A percentile compares a stretch with the other conserved stretches of the same genome.
Conservation (phyloP, 2,888 invertebrate species). For the Serrognathus titanus region DNA sequence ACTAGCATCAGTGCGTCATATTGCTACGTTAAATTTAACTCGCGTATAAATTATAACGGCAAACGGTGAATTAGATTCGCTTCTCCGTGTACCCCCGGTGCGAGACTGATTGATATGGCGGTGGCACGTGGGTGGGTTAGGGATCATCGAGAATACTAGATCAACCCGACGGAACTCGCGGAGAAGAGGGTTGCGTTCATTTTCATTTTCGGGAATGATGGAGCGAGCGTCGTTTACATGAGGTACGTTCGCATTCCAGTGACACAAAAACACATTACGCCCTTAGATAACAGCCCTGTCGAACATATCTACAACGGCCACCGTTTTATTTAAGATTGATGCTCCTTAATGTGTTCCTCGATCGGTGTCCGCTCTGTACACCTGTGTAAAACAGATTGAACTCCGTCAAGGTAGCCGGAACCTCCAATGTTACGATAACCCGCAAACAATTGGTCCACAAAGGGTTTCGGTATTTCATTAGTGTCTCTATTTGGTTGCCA, state of each 20-base stretch:
- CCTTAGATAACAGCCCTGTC: constrained; percentile 20
- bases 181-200: constrained; percentile 17
- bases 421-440: constrained; percentile 11
- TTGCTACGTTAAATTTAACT: neutral
- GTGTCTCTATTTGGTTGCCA: constrained; percentile 27
- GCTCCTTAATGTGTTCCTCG: constrained; percentile 14
- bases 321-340: constrained; percentile 21
- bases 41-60: neutral
- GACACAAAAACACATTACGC: constrained; percentile 22
- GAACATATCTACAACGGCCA: constrained; percentile 21
- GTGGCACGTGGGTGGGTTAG: constrained; percentile 6
- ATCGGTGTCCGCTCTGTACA: constrained; percentile 3
- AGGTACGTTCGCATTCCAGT: constrained; percentile 20
- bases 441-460: constrained; percentile 8
- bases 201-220: constrained; percentile 22
- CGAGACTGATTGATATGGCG: constrained; percentile 22
- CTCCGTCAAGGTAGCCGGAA: constrained; percentile 4
- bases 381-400: constrained; percentile 4
- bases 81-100: constrained; percentile 15
- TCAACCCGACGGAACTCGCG: neutral
- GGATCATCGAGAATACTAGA: neutral
- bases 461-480: constrained; percentile 14
- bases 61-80: constrained; percentile 1
- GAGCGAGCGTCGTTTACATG: constrained; percentile 21
- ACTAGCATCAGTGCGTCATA: too few species aligned